Evolutionary conservation across 2,888 invertebrate genomes (phyloP).

Genomic region (Plebejus argus): DNA sequence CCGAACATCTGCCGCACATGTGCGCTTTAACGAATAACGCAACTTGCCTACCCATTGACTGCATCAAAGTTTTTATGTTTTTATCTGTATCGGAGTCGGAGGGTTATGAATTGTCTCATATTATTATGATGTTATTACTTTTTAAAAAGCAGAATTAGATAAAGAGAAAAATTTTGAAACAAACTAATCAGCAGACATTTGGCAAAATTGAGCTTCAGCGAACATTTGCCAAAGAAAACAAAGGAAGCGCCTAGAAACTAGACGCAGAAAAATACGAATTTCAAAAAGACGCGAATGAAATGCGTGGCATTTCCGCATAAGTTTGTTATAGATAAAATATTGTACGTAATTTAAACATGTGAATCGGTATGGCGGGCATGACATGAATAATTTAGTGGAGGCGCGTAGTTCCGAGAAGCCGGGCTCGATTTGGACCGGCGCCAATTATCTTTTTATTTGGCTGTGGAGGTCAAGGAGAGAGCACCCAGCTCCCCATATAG

Average conservation of each 20-base stretch:
- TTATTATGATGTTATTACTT: conserved; percentile 49
- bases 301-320: conserved; percentile 23
- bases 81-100: conserved; percentile 69
- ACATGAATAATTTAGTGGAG: conserved; percentile 46
- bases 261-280: conserved; percentile 1
- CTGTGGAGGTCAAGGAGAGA: conserved; percentile 52
- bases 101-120: conserved; percentile 49
- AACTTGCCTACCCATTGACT: conserved; percentile 67
- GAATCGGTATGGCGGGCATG: conserved; percentile 46
- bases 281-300: not conserved
- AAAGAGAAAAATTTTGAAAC: not conserved
- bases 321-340: conserved; percentile 28
- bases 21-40: conserved; percentile 73
- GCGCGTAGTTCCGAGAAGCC: conserved; percentile 69
- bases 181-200: not conserved
- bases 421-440: conserved; percentile 60
- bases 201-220: not conserved
- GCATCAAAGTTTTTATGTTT: conserved; percentile 63
- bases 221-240: not conserved
- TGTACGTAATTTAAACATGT: conserved; percentile 29
- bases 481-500: conserved; percentile 50
- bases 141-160: not conserved
- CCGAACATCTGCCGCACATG: conserved; percentile 78
- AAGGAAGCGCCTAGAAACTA: not conserved
- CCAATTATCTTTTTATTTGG: conserved; percentile 61